Evolutionary conservation across 92 coral and sea anemone genomes (phyloP).

Genomic region (Palythoa heliodiscus): DNA sequence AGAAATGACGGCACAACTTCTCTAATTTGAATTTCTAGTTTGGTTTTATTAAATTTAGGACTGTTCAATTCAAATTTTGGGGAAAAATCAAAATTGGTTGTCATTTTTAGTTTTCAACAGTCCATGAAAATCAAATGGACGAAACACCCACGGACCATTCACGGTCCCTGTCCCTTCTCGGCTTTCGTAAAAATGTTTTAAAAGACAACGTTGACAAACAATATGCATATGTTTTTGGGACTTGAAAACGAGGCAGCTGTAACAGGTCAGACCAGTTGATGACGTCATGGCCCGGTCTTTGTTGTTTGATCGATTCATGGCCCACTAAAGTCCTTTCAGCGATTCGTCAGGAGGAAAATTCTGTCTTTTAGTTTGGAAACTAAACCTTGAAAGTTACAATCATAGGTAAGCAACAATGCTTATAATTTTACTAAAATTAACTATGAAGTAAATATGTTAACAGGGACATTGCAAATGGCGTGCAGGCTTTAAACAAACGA

Average conservation of each 20-base stretch:
- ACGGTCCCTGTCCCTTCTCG: too few relatives aligned
- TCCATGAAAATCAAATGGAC: too few relatives aligned
- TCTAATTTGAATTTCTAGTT: too few relatives aligned
- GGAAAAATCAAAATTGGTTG: too few relatives aligned
- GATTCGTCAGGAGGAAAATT: background rate
- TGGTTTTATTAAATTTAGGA: too few relatives aligned
- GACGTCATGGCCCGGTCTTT: slow-evolving; percentile 49
- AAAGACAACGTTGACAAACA: too few relatives aligned
- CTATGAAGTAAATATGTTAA: background rate
- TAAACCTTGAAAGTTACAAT: slow-evolving; percentile 10
- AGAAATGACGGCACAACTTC: too few relatives aligned
- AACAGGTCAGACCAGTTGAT: slow-evolving; percentile 47
- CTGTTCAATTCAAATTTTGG: too few relatives aligned
- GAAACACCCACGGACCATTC: too few relatives aligned
- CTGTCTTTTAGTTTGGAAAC: background rate
- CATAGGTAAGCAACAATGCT: slow-evolving; percentile 8
- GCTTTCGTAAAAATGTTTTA: too few relatives aligned
- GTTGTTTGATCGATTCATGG: slow-evolving; percentile 26
- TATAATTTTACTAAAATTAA: slow-evolving; percentile 3
- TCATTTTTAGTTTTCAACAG: too few relatives aligned
- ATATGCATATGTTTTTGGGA: too few relatives aligned
- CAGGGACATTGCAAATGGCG: background rate
- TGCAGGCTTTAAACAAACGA: slow-evolving; percentile 15
- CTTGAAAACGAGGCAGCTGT: slow-evolving; percentile 41
- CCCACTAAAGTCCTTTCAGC: slow-evolving; percentile 23